Base-by-base conservation (phyloP, 2,888 invertebrate genomes). In the Euspilapteryx auroguttella region DNA sequence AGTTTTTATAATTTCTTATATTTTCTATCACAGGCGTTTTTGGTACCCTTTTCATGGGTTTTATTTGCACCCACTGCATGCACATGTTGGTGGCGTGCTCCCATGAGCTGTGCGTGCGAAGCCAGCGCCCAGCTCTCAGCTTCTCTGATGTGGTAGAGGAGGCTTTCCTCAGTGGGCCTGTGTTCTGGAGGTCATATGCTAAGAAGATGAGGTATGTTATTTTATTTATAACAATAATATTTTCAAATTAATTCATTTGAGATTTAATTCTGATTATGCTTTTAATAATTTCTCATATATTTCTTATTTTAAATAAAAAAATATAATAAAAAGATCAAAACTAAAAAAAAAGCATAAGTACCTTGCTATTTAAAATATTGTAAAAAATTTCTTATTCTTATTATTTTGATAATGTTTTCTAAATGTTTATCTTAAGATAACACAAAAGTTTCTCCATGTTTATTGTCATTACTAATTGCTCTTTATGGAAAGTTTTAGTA, bases 31-130 rank as follows among this genome's bases (percentile, higher is more conserved):
- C 85, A 49, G 91, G 91, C 37, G 80, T 90, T 13, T 78, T 88
- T 43, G 89, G 92, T 3, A 85, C 94, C 1, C 59, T 92, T 31
- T 44, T 90, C 9, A 87, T 95, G 80, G 94, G 94, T 9, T 69
- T 82, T n/a, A 82, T 94, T 39, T 93, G 93, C 55, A 89, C 92
- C 9, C 94, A 95, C 58, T 95, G 95, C 62, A 95, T 91, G 91
- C 91, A 93, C 53, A 85, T 90, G 64, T 68, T 89, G 50, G 87
- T 83, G 12, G 73, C 75, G 32, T 87, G 89, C 55, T 81, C 88
- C 7, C 86, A 86, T 48, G 88, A 88, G 45, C 61, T 89, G 7
- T 86, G 88, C 51, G 73, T 82, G 31, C 73, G 89, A 37, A 76
- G 82, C 31, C 82, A 86, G 51, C 55, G 69, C 31, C 85, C 86